phyloP scores from a whole-genome alignment of 2,113 vertebrate species.

The Eptesicus fuscus region DNA sequence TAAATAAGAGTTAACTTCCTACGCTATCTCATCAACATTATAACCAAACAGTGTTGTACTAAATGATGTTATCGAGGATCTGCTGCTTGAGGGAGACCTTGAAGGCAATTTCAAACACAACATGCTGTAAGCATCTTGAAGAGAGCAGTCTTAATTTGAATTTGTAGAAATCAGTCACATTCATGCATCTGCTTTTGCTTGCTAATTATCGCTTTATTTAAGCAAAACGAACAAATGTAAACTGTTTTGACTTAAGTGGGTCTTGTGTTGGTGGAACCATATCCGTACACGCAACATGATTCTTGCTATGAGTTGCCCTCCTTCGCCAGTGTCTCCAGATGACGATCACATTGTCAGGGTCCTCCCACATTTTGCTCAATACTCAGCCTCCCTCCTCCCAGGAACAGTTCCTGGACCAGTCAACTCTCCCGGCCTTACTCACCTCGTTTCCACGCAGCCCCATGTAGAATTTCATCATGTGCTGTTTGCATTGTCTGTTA shows the following conservation, averaged over 20 bases:
- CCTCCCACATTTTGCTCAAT: not conserved
- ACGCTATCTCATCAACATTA: not conserved
- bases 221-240: not conserved
- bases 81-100: not conserved
- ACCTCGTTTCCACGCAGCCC: not conserved
- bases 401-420: not conserved
- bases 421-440: not conserved
- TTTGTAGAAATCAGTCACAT: not conserved
- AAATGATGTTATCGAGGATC: not conserved
- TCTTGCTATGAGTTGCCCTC: not conserved
- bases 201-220: not conserved
- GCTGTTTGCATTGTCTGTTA: no score
- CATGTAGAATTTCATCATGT: not conserved
- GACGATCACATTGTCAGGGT: rapidly evolving
- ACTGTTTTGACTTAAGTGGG: not conserved
- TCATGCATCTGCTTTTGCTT: not conserved
- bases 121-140: not conserved
- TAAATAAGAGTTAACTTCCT: not conserved
- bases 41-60: not conserved
- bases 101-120: not conserved
- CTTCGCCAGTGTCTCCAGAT: not conserved
- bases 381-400: no score
- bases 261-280: not conserved
- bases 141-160: not conserved
- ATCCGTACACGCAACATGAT: not conserved